These are phyloP conservation scores for Sericinus montela DNA, from an alignment of 2,888 invertebrate species.

Conservation along the genomic window DNA sequence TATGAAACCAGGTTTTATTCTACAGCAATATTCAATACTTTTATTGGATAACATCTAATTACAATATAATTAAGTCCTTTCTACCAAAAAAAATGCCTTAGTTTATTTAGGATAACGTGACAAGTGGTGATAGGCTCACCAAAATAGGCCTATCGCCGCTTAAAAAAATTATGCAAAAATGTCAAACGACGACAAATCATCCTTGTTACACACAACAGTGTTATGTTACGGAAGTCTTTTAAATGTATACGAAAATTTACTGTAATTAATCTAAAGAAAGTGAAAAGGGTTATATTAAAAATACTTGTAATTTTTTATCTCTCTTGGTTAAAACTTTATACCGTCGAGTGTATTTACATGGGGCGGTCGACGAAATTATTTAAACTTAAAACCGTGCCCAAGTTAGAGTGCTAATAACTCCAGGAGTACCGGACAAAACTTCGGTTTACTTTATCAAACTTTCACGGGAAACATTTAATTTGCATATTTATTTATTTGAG, in stretches of 20 bases:
- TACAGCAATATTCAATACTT: too few relatives aligned
- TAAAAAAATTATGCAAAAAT: too few relatives aligned
- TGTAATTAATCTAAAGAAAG: slow-evolving; percentile 10
- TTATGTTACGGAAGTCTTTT: slow-evolving; percentile 5
- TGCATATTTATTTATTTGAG: slow-evolving; percentile 39
- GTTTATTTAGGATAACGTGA: too few relatives aligned
- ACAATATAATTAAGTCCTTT: too few relatives aligned
- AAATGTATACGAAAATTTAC: slow-evolving; percentile 6
- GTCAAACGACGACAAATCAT: background rate
- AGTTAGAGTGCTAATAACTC: slow-evolving; percentile 55
- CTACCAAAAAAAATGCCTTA: too few relatives aligned
- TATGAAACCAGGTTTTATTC: too few relatives aligned
- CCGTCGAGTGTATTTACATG: slow-evolving; percentile 51
- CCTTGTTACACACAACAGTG: slow-evolving; percentile 1
- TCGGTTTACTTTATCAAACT: slow-evolving; percentile 43
- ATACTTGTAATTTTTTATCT: slow-evolving; percentile 22
- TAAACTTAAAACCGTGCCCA: slow-evolving; percentile 51
- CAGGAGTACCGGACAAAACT: slow-evolving; percentile 33
- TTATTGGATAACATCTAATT: too few relatives aligned
- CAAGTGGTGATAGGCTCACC: too few relatives aligned
- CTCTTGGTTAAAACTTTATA: slow-evolving; percentile 24
- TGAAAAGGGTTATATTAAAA: slow-evolving; percentile 20
- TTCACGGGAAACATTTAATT: slow-evolving; percentile 52
- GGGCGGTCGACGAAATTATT: slow-evolving; percentile 57
- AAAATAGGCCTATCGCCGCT: too few relatives aligned